Conservation (phyloP, 2,888 invertebrate genomes). For the Dryomyza anilis region DNA sequence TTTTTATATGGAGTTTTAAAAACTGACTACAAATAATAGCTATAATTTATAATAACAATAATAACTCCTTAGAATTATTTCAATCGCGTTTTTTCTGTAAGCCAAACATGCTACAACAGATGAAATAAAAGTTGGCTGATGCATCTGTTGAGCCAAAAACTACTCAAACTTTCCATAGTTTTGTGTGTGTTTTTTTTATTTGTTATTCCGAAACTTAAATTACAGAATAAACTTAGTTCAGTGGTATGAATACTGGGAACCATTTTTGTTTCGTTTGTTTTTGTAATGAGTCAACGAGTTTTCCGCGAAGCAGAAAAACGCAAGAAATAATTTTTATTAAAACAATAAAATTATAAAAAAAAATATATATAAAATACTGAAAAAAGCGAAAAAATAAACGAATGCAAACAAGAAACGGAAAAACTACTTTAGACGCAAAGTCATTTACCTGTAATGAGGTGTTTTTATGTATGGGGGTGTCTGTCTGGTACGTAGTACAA, state of each 20-base stretch:
- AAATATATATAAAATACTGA: slow-evolving; percentile 11
- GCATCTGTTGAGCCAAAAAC: too few relatives aligned
- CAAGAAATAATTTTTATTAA: slow-evolving; percentile 7
- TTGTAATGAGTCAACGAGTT: slow-evolving; percentile 15
- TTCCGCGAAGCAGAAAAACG: too few relatives aligned
- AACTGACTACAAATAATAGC: too few relatives aligned
- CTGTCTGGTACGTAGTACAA: not conserved
- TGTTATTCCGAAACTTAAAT: too few relatives aligned
- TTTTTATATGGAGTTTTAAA: too few relatives aligned
- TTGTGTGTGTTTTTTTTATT: too few relatives aligned
- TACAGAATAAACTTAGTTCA: too few relatives aligned
- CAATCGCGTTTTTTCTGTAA: too few relatives aligned
- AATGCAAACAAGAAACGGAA: slow-evolving; percentile 34
- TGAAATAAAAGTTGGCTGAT: too few relatives aligned
- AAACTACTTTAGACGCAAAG: slow-evolving; percentile 31
- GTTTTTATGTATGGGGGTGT: not conserved
- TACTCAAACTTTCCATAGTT: not conserved
- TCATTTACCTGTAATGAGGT: slow-evolving; percentile 29
- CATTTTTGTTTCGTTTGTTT: slow-evolving; percentile 14
- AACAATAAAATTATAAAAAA: slow-evolving; percentile 13
- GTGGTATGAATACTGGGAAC: slow-evolving; percentile 18
- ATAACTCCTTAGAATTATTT: too few relatives aligned
- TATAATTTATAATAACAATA: too few relatives aligned
- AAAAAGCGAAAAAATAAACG: slow-evolving; percentile 18
- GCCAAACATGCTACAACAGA: too few relatives aligned